phyloP scores from a whole-genome alignment of 2,113 vertebrate genomes.

The Ariopsis seemanni region DNA sequence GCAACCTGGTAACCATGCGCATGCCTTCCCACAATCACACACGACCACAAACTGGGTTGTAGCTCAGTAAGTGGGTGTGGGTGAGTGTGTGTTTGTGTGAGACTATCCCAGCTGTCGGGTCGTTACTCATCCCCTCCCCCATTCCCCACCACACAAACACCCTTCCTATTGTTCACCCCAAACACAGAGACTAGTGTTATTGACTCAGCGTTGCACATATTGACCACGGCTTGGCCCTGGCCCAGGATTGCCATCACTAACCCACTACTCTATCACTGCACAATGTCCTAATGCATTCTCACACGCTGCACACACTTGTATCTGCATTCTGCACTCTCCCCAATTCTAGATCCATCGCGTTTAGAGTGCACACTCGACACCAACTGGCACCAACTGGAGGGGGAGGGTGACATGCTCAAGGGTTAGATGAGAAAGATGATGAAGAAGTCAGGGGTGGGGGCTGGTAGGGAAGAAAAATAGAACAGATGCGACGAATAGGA shows the following conservation, averaged over 20 bases:
- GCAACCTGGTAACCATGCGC: neutral
- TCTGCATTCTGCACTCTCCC: slow-evolving; percentile 6
- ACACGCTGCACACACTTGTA: slow-evolving; percentile 10
- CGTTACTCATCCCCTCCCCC: slow-evolving; percentile 52
- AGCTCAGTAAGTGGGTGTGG: slow-evolving; percentile 24
- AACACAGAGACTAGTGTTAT: slow-evolving; percentile 59
- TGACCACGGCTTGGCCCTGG: slow-evolving; percentile 38
- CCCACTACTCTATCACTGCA: slow-evolving; percentile 35
- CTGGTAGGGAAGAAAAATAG: neutral
- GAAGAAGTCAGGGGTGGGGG: neutral
- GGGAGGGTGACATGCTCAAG: slow-evolving; percentile 39
- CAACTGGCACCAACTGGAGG: slow-evolving; percentile 38
- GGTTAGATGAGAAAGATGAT: slow-evolving; percentile 16
- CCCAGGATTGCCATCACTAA: slow-evolving; percentile 39
- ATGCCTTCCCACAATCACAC: neutral
- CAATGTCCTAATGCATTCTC: slow-evolving; percentile 9
- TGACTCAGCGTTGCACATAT: slow-evolving; percentile 57
- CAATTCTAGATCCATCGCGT: neutral
- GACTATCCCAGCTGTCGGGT: slow-evolving; percentile 56
- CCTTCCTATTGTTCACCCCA: slow-evolving; percentile 56
- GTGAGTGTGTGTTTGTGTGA: slow-evolving; percentile 53
- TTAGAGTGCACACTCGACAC: slow-evolving; percentile 27
- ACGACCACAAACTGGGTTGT: neutral
- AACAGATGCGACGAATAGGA: neutral
- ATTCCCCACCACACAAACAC: slow-evolving; percentile 32